A percentile compares a stretch with the other conserved stretches of the same genome.
Conservation (phyloP, 1,140 invertebrate species). For the silkworm (Bombyx mori) region ASM3026992v2 NC_085123.1:11931001-11931500, state of each 20-base stretch:
- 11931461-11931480: constrained; percentile 75
- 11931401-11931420: constrained; percentile 81
- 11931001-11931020: constrained; percentile 43
- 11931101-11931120: constrained; percentile 52
- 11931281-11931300: constrained; percentile 35
- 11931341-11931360: constrained; percentile 37
- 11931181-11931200: constrained; percentile 49
- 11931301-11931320: constrained; percentile 1
- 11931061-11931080: constrained; percentile 53
- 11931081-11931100: constrained; percentile 56
- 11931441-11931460: constrained; percentile 78
- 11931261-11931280: constrained; percentile 73
- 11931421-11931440: constrained; percentile 77
- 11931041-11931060: constrained; percentile 54
- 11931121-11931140: constrained; percentile 65
- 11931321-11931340: constrained; percentile 21
- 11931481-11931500: constrained; percentile 78
- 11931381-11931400: constrained; percentile 52
- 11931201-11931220: constrained; percentile 45
- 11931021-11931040: constrained; percentile 55
- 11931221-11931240: constrained; percentile 18
- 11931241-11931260: constrained; percentile 70
- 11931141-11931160: constrained; percentile 72
- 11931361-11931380: constrained; percentile 35
- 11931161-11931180: constrained; percentile 19